A percentile compares a stretch with the other conserved stretches of the same genome.
Conservation (phyloP, 2,888 invertebrate genomes). For the Scaptomyza reducta region DNA sequence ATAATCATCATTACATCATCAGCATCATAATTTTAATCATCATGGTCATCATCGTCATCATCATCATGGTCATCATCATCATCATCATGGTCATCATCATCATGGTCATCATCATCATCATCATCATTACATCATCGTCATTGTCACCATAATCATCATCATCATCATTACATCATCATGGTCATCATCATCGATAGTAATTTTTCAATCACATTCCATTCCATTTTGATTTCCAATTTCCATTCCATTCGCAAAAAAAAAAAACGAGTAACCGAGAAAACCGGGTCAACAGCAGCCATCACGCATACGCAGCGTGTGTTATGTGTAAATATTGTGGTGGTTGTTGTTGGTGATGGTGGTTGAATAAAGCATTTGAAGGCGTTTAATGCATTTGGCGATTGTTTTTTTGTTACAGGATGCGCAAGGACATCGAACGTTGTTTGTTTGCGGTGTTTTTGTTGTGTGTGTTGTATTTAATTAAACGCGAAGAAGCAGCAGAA, state of each 20-base stretch:
- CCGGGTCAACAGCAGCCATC: slow-evolving; percentile 32
- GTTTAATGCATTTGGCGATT: slow-evolving; percentile 17
- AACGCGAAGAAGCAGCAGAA: slow-evolving; percentile 26
- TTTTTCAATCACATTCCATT: slow-evolving; percentile 43
- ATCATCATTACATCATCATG: too few species aligned
- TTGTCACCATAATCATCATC: too few species aligned
- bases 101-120: too few species aligned
- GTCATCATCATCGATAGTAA: slow-evolving; percentile 5
- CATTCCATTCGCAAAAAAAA: slow-evolving; percentile 5
- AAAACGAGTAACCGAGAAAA: slow-evolving; percentile 2
- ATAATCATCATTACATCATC: too few species aligned
- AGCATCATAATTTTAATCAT: too few species aligned
- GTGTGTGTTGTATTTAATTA: slow-evolving; percentile 60
- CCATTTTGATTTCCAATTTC: slow-evolving; percentile 35
- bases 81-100: too few species aligned
- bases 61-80: background rate
- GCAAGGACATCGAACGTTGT: slow-evolving; percentile 25
- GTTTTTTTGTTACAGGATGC: slow-evolving; percentile 22
- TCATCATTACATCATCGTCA: too few species aligned
- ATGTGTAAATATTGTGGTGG: slow-evolving; percentile 15
- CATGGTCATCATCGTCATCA: too few species aligned
- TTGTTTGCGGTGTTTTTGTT: background rate
- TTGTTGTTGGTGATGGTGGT: background rate
- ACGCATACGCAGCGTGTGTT: slow-evolving; percentile 41
- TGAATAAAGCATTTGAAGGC: slow-evolving; percentile 40